Evolutionary conservation across 2,888 invertebrate genomes (phyloP), one percentile per base, ranked within the genome.

Genomic region (Apomyelois bistriatella): DNA sequence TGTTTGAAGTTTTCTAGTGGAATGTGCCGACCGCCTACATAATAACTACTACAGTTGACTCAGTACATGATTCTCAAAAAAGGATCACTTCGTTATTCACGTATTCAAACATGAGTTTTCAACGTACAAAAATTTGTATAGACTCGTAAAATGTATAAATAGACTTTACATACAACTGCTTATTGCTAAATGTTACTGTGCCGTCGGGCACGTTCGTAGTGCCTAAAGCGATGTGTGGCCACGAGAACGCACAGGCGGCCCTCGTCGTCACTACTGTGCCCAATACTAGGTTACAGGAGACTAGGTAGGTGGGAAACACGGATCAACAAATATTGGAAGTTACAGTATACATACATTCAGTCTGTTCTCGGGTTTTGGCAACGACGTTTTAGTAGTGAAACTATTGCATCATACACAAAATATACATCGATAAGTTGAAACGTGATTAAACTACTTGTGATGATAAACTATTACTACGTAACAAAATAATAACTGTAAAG

Each of bases 111-210:
- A 81, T 84, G 83, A 85, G 82, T 85, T 84, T 72, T 76, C 72
- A 76, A 85, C 81, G 78, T 90, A 88, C 87, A 88, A 90, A 89
- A 89, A 82, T 80, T 81, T 89, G 89, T 90, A 90, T 88, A 90
- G 85, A 88, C 80, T 88, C 87, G 84, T 88, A 89, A 87, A 90
- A 85, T 89, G 82, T 90, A 89, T 88, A 89, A 88, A 88, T 88
- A 89, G 85, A 86, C 79, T 85, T 87, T 88, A 85, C 82, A 86
- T 86, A 87, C 84, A 85, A 85, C 82, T 85, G 89, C 86, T 89
- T 89, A 90, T 88, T 87, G 87, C 87, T 89, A 89, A 82, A 82
- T 78, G 81, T 86, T 82, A 79, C 82, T 73, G 66, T 75, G 61
- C 66, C 40, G 30, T 40, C 40, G 46, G 32, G 32, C 30, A 38